These are phyloP conservation scores for Rhagium mordax DNA, from an alignment of 2,888 invertebrate genomes.

Conservation along the genomic window DNA sequence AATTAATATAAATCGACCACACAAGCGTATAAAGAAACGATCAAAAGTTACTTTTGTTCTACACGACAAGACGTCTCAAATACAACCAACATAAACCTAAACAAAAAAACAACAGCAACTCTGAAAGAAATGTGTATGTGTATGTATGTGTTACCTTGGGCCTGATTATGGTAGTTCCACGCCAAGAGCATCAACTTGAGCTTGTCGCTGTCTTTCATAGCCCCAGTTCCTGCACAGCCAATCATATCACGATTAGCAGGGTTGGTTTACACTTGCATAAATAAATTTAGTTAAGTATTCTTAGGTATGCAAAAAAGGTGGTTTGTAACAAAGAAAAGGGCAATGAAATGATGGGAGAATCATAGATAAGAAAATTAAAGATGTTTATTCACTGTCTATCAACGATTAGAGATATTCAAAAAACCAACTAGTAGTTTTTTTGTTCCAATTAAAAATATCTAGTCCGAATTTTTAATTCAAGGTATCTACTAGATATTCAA, in stretches of 20 bases:
- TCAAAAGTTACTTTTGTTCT: neutral
- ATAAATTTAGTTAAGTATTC: slow-evolving; percentile 27
- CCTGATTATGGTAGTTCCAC: slow-evolving; percentile 90
- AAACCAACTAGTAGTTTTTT: too few species aligned
- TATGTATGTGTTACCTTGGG: slow-evolving; percentile 73
- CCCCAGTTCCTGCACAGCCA: slow-evolving; percentile 71
- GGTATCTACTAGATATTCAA: too few species aligned
- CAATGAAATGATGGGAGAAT: too few species aligned
- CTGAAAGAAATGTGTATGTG: slow-evolving; percentile 28
- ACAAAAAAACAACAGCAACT: slow-evolving; percentile 11
- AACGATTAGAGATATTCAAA: too few species aligned
- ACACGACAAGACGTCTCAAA: neutral
- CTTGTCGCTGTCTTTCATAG: slow-evolving; percentile 89
- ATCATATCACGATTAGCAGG: slow-evolving; percentile 69
- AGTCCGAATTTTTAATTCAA: too few species aligned
- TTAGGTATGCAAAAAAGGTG: neutral
- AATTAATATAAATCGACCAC: neutral
- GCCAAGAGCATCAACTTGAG: slow-evolving; percentile 90
- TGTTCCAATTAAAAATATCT: too few species aligned
- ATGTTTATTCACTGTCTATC: too few species aligned
- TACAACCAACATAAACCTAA: slow-evolving; percentile 2
- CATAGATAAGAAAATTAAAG: neutral
- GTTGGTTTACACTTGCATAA: slow-evolving; percentile 60
- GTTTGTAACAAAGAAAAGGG: slow-evolving; percentile 5
- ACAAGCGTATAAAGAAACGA: neutral